Evolutionary conservation across 2,797 vertebrate genomes (phyloP).

Genomic region (Glossophaga mutica): DNA sequence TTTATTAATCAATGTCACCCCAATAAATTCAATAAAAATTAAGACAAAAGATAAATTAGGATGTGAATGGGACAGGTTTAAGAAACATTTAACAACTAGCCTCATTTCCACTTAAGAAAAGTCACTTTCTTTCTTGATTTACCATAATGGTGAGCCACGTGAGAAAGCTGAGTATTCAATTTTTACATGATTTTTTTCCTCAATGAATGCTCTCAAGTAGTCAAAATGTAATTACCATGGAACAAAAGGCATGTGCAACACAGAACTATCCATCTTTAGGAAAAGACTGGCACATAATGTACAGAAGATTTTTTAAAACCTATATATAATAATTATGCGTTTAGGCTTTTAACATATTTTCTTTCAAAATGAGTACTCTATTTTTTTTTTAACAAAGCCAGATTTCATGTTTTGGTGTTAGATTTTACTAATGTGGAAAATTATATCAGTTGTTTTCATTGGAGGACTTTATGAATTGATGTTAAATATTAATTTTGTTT

Average conservation of each 20-base stretch:
- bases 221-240: conserved; percentile 31
- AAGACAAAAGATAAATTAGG: background rate
- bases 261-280: background rate
- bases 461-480: background rate
- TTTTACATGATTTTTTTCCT: background rate
- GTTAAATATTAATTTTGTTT: conserved; percentile 3
- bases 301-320: background rate
- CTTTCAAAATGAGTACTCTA: background rate
- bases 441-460: background rate
- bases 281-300: background rate
- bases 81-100: background rate
- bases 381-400: background rate
- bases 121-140: conserved; percentile 35
- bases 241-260: background rate
- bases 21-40: background rate
- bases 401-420: background rate
- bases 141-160: conserved; percentile 28
- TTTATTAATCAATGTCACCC: background rate
- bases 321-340: background rate
- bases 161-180: conserved; percentile 1
- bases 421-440: conserved; percentile 35
- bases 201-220: background rate
- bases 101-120: conserved; percentile 28
- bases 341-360: background rate
- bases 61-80: conserved; percentile 39